These are phyloP conservation scores for Aphrophora alni DNA, from an alignment of 2,888 invertebrate genomes.

Conservation along the genomic window DNA sequence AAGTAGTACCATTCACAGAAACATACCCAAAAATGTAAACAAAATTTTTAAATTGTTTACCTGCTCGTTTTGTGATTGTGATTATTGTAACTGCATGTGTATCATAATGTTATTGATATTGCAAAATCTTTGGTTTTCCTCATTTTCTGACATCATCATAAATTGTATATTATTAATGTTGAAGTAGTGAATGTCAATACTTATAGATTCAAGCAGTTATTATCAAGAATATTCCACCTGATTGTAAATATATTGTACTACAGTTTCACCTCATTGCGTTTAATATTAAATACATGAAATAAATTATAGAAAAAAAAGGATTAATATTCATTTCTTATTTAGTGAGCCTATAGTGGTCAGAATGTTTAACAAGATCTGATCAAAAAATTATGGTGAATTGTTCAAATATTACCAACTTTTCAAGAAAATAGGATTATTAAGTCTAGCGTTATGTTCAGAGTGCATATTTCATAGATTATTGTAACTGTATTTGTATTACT, in stretches of 20 bases:
- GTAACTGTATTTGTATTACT: too few species aligned
- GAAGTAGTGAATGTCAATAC: neutral
- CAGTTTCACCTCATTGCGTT: neutral
- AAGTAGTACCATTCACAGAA: neutral
- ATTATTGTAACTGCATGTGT: neutral
- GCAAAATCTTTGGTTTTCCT: neutral
- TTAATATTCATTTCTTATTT: neutral
- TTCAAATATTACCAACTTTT: too few species aligned
- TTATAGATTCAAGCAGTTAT: neutral
- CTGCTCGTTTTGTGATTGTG: neutral
- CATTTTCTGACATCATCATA: neutral
- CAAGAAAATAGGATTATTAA: too few species aligned
- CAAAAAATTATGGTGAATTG: neutral
- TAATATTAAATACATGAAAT: neutral
- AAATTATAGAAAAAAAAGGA: neutral
- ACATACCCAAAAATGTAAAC: neutral
- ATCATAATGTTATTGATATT: neutral
- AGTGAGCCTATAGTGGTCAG: neutral
- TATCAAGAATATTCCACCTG: neutral
- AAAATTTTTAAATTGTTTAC: neutral
- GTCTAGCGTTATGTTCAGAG: too few species aligned
- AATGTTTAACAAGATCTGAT: neutral
- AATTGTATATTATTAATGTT: neutral
- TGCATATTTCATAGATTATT: too few species aligned
- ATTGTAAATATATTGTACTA: neutral